Base-by-base conservation (phyloP, 2,888 invertebrate genomes). In the Sturmia bella region DNA sequence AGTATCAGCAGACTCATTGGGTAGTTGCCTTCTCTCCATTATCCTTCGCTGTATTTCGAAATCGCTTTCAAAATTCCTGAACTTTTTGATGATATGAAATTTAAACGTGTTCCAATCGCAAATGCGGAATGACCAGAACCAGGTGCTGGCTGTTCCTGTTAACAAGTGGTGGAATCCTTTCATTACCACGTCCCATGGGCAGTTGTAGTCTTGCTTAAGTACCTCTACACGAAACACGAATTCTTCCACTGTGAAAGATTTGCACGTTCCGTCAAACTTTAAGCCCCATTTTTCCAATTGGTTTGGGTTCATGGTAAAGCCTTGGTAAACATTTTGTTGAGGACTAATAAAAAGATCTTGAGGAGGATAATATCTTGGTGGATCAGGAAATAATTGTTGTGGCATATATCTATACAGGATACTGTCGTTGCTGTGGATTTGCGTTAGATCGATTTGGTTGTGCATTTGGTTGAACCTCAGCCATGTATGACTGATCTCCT, bases 211-310 rank as follows among this genome's bases (percentile, higher is more conserved):
- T 0, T 6, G 1, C 15, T 32, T 50, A 13, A 61, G 17, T 1
- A 48, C n/a, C 21, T 70, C 70, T 9, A 57, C 70, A 1, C 70
- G 27, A 39, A 57, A 70, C 2, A 70, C 48, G 15, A 70, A 70
- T 5, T 61, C 70, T n/a, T 72, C 70, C 4, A 59, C 59, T 0
- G 50, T 59, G 6, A 59, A 2, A 1, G 45, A 21, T 41, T 59
- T 59, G n/a, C 11, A 24, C 0, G 72, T 39, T 13, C 50, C 59
- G 13, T 61, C 72, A 21, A 27, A 72, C 5, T 61, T 41, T 1
- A 72, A 2, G 2, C 72, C 59, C 72, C 72, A 61, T 52, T 72
- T 72, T 50, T 72, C 48, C 12, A 61, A 11, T n/a, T 70, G 70
- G 2, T n/a, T 27, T 12, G 70, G 59, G 5, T 37, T 12, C 41